These are phyloP conservation scores for Corydoras sp. DNA, from an alignment of 2,113 vertebrate genomes.

Conservation along the genomic window DNA sequence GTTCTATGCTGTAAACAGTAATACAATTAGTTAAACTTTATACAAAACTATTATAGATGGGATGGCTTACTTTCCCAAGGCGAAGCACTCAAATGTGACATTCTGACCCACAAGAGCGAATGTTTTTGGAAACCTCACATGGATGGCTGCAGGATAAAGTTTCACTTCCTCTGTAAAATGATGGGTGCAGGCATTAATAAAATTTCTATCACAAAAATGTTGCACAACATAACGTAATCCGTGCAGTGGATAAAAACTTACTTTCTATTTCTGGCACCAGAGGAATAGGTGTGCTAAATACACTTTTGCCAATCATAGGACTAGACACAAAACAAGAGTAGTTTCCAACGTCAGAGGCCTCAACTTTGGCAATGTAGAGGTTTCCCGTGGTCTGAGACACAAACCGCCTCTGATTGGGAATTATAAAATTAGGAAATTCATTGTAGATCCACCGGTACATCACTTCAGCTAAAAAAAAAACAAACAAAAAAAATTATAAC, in stretches of 20 bases:
- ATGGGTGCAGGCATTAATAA: neutral
- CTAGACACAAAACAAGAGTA: slow-evolving; percentile 96
- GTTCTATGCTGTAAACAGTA: no score
- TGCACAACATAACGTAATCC: no score
- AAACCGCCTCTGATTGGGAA: slow-evolving; percentile 82
- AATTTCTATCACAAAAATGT: no score
- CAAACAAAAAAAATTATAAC: neutral
- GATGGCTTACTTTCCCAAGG: slow-evolving; percentile 89
- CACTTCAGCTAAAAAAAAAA: slow-evolving; percentile 74
- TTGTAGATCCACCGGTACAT: slow-evolving; percentile 95
- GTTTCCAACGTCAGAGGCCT: slow-evolving; percentile 87
- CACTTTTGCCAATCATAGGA: slow-evolving; percentile 85
- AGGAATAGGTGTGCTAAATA: slow-evolving; percentile 91
- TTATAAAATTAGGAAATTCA: slow-evolving; percentile 90
- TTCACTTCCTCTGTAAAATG: slow-evolving; percentile 69
- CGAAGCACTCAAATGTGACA: slow-evolving; percentile 93
- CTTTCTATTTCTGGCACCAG: slow-evolving; percentile 79
- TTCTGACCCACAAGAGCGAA: slow-evolving; percentile 86
- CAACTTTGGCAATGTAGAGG: slow-evolving; percentile 93
- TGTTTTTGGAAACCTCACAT: slow-evolving; percentile 82
- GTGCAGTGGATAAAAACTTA: slow-evolving; percentile 57
- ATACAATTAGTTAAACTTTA: no score
- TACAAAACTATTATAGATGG: neutral
- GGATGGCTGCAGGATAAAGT: slow-evolving; percentile 90
- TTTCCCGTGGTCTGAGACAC: slow-evolving; percentile 93